Base-by-base conservation (phyloP, 2,888 invertebrate genomes). In the Dyspetes luteomarginatus region DNA sequence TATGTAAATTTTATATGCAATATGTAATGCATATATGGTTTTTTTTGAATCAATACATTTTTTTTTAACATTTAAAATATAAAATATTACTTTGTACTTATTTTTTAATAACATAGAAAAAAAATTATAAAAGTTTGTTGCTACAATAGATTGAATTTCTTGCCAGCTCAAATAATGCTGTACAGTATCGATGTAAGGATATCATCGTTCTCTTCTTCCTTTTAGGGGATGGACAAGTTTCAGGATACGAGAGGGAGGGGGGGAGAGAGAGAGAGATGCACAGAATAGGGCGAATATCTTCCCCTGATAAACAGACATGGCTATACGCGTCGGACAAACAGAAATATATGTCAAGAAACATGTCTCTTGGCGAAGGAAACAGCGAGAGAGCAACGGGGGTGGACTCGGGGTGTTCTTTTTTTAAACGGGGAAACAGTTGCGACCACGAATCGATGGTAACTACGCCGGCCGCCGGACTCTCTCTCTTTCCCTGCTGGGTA, bases 391-490 rank as follows among this genome's bases (percentile, higher is more conserved):
- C 64, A 41, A 48, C 64, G 74, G 64, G 79, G 80, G 72, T 81
- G 84, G 86, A 88, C 86, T 88, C 85, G 86, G 85, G 86, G 89
- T 87, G 87, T 90, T 89, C 85, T 88, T 91, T 91, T 91, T 91
- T 90, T 90, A 88, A 91, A 89, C 90, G 88, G 84, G 88, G 90
- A 90, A 91, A 91, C 91, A 91, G 91, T 91, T 91, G 91, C 91
- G 91, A 86, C 91, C 91, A 91, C 91, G 90, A 91, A 91, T 91
- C 91, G 91, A 91, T 91, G 91, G 90, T 90, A 91, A 91, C 91
- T 91, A 90, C 91, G 89, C 87, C 87, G 88, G 84, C 90, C 89
- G 91, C 91, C 89, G 91, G 90, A 91, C 91, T 83, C 83, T 55
- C 45, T 45, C 0, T 36, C 36, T 36, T 12, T 7, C 36, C 36